Conservation (phyloP, 2,113 vertebrate species). For the Sciurus niger region DNA sequence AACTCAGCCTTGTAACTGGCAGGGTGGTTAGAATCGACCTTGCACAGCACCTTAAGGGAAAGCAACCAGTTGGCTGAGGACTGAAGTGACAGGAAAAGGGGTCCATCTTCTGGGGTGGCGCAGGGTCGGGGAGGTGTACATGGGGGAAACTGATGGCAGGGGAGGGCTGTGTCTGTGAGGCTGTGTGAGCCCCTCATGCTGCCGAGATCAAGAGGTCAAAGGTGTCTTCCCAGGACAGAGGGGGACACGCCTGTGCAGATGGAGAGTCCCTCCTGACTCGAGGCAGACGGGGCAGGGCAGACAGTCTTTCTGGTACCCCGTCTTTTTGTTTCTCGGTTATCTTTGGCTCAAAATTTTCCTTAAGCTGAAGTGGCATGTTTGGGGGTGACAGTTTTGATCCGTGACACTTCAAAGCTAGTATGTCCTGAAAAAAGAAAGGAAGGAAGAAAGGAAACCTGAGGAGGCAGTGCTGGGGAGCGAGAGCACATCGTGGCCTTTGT, state of each 20-base stretch:
- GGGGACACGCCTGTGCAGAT: not conserved
- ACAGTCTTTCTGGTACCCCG: not conserved
- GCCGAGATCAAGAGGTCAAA: not conserved
- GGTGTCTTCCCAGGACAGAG: not conserved
- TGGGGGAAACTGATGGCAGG: not conserved
- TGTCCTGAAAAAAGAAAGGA: not conserved
- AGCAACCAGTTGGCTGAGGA: not conserved
- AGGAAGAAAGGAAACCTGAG: not conserved
- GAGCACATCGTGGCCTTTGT: too few relatives aligned
- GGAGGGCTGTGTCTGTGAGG: not conserved
- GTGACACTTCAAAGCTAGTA: not conserved
- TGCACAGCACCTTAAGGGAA: not conserved
- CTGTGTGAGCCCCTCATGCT: not conserved
- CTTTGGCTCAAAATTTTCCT: not conserved
- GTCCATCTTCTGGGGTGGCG: not conserved
- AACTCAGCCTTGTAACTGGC: not conserved
- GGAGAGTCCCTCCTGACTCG: not conserved
- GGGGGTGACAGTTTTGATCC: not conserved
- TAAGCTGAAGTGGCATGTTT: not conserved
- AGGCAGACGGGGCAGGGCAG: not conserved
- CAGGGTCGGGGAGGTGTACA: rapidly evolving
- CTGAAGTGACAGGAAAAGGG: not conserved
- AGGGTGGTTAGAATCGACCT: not conserved
- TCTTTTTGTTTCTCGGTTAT: not conserved
- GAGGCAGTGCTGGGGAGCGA: not conserved